These are phyloP conservation scores for Steatornis caripensis DNA, from an alignment of 2,113 vertebrate species.

Conservation along the genomic window DNA sequence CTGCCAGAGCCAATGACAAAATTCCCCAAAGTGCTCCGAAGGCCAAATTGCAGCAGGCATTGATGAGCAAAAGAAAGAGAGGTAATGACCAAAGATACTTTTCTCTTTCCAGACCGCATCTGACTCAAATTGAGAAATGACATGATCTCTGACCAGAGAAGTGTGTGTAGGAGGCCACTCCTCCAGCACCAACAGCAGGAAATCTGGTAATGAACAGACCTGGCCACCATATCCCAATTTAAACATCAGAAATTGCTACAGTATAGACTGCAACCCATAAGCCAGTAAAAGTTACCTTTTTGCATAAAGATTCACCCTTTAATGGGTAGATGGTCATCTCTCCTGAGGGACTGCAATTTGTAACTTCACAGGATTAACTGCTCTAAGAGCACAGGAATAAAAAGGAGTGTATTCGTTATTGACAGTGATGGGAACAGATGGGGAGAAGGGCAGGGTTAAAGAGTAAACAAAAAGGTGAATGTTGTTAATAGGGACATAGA, in stretches of 20 bases:
- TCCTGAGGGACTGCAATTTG: neutral
- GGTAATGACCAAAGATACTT: neutral
- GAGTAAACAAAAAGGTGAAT: neutral
- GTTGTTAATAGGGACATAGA: neutral
- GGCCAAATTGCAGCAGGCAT: neutral
- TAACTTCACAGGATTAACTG: neutral
- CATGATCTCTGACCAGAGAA: neutral
- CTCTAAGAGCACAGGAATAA: neutral
- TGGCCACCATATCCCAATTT: neutral
- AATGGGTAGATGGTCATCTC: neutral
- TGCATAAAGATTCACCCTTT: neutral
- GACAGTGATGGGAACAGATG: neutral
- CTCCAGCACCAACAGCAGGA: neutral
- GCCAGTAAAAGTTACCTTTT: neutral
- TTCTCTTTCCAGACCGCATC: neutral
- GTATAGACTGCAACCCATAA: neutral
- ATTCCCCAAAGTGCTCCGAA: neutral
- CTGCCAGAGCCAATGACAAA: neutral
- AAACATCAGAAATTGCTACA: neutral
- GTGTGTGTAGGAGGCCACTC: neutral
- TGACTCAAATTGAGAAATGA: neutral
- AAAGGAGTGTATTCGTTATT: neutral
- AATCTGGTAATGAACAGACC: neutral
- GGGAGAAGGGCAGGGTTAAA: neutral
- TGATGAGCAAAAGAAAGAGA: neutral